These are phyloP conservation scores for Malurus splendens DNA, from an alignment of 2,797 vertebrate species.

Conservation along the genomic window DNA sequence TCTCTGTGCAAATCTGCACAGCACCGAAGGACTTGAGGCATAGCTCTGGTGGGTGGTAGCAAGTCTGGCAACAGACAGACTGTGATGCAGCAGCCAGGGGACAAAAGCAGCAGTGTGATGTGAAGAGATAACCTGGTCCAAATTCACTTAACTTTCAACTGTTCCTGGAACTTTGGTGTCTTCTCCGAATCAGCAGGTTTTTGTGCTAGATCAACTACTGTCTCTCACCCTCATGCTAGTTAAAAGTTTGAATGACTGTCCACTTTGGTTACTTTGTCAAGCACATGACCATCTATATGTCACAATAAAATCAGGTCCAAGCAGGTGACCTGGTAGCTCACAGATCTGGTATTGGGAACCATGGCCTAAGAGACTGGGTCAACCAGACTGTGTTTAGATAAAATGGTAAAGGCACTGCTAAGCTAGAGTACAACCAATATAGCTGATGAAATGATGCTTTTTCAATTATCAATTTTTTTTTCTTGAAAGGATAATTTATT, in stretches of 20 bases:
- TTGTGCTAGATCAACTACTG: neutral
- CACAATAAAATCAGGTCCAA: neutral
- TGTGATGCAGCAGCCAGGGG: neutral
- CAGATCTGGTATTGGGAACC: neutral
- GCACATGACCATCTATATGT: neutral
- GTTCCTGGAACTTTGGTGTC: neutral
- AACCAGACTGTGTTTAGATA: neutral
- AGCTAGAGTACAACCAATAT: neutral
- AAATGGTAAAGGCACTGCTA: neutral
- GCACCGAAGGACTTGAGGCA: fast-evolving
- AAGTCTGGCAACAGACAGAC: neutral
- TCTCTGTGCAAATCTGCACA: neutral
- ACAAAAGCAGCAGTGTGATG: neutral
- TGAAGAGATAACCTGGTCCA: neutral
- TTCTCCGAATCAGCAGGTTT: neutral
- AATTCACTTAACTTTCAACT: neutral
- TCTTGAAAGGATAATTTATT: neutral
- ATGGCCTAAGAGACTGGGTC: neutral
- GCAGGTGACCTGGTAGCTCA: neutral
- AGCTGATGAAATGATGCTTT: neutral
- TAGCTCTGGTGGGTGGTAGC: neutral
- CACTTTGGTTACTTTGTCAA: neutral
- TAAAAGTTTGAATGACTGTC: neutral
- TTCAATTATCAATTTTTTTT: neutral
- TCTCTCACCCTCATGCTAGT: neutral